phyloP scores from a whole-genome alignment of 2,888 invertebrate species.

The Drosophila ezoana region DNA sequence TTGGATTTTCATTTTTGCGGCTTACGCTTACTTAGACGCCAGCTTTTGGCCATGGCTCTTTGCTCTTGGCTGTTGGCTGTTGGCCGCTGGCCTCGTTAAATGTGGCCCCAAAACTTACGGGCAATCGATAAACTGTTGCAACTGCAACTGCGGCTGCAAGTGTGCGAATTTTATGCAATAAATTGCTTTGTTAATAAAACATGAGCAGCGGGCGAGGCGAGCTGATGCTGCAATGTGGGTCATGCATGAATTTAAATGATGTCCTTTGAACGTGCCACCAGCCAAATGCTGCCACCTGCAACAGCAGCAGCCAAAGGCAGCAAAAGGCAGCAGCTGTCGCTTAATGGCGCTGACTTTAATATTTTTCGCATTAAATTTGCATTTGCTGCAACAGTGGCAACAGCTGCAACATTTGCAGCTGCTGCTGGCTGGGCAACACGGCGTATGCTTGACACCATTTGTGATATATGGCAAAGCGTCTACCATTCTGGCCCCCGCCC shows the following conservation, averaged over 20 bases:
- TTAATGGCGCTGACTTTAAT: constrained; percentile 55
- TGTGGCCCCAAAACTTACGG: constrained; percentile 31
- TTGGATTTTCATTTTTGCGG: constrained; percentile 44
- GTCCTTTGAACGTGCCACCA: constrained; percentile 64
- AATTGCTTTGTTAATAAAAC: constrained; percentile 78
- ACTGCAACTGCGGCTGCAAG: constrained; percentile 33
- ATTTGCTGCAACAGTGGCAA: constrained; percentile 41
- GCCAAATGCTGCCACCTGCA: constrained; percentile 30
- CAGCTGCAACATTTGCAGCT: constrained; percentile 15
- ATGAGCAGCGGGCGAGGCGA: constrained; percentile 48
- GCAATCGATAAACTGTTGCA: constrained; percentile 52
- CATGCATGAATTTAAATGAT: constrained; percentile 83
- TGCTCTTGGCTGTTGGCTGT: constrained; percentile 27
- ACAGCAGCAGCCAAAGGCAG: constrained; percentile 16
- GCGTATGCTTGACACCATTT: constrained; percentile 73
- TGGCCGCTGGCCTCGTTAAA: constrained; percentile 48
- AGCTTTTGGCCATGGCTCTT: constrained; percentile 45
- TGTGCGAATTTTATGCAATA: constrained; percentile 67
- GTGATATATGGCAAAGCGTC: constrained; percentile 56
- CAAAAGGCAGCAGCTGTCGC: constrained; percentile 25
- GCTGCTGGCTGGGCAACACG: constrained; percentile 56
- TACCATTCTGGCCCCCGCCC: too few species aligned
- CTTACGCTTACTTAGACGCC: constrained; percentile 41
- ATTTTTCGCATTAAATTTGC: constrained; percentile 74
- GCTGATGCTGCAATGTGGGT: constrained; percentile 68